Percentiles rank a stretch among this genome's conserved stretches.
Evolutionary conservation across 2,113 vertebrate genomes (phyloP).

Genomic region (Hippocampus guttulatus): DNA sequence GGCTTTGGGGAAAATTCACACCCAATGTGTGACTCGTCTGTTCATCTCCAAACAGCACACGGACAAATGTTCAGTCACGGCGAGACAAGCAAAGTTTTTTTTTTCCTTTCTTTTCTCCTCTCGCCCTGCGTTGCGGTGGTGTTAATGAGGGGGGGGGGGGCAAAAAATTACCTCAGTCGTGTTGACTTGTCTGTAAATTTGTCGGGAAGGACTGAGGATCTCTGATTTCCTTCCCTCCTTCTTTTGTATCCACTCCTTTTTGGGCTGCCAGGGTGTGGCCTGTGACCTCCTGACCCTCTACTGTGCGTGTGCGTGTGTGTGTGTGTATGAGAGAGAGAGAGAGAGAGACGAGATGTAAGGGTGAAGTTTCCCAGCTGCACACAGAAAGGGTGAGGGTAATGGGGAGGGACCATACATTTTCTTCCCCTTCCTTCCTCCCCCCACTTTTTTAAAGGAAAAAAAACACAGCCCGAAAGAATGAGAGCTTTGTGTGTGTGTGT

Average conservation of each 20-base stretch:
- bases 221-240: slow-evolving; percentile 59
- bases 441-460: slow-evolving; percentile 61
- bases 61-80: slow-evolving; percentile 13
- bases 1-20: slow-evolving; percentile 39
- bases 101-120: background rate
- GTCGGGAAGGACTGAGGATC: slow-evolving; percentile 48
- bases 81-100: slow-evolving; percentile 12
- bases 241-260: slow-evolving; percentile 45
- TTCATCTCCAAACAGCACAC: slow-evolving; percentile 19
- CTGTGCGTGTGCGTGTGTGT: slow-evolving; percentile 26
- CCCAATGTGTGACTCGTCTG: slow-evolving; percentile 41
- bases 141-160: slow-evolving; percentile 4
- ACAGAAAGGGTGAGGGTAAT: slow-evolving; percentile 18
- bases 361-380: slow-evolving; percentile 69
- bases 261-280: slow-evolving; percentile 59
- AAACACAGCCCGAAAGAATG: slow-evolving; percentile 68
- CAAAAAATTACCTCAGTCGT: slow-evolving; percentile 51
- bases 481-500: slow-evolving; percentile 65
- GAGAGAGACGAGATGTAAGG: slow-evolving; percentile 37
- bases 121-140: slow-evolving; percentile 12
- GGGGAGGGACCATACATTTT: slow-evolving; percentile 40
- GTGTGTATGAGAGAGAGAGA: slow-evolving; percentile 1
- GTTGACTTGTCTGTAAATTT: slow-evolving; percentile 63
- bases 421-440: slow-evolving; percentile 29
- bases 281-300: slow-evolving; percentile 63